phyloP scores from a whole-genome alignment of 2,797 vertebrate genomes.

The Artibeus jamaicensis region DNA sequence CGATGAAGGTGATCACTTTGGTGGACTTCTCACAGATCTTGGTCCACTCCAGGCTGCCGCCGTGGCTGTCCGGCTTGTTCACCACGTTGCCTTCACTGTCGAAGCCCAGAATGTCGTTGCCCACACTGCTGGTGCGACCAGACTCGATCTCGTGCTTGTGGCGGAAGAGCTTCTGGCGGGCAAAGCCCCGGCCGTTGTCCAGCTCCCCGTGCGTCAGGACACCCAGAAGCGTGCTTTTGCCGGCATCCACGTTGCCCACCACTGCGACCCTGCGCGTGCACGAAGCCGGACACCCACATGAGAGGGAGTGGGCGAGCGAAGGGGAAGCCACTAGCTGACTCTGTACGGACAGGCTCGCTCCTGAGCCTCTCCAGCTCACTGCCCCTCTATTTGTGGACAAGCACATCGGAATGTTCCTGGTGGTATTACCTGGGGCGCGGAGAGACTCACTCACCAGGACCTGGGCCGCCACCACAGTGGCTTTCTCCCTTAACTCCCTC shows the following conservation, averaged over 20 bases:
- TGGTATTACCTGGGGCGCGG: background rate
- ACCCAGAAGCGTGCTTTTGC: constrained; percentile 96
- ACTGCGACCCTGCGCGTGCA: constrained; percentile 91
- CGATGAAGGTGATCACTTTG: constrained; percentile 98
- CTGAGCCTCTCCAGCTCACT: background rate
- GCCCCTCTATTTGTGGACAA: background rate
- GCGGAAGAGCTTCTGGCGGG: constrained; percentile 98
- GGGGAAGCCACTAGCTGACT: background rate
- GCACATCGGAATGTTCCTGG: background rate
- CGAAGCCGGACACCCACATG: background rate
- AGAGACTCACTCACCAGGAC: background rate
- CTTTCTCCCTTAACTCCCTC: background rate
- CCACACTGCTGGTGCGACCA: constrained; percentile 97
- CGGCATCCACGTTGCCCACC: constrained; percentile 97
- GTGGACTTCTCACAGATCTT: constrained; percentile 98
- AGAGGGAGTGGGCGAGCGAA: background rate
- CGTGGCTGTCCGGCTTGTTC: constrained; percentile 96
- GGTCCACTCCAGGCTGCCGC: constrained; percentile 97
- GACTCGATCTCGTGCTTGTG: constrained; percentile 99
- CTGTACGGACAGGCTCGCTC: background rate
- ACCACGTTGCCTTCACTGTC: constrained; percentile 97
- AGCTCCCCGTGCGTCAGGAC: constrained; percentile 97
- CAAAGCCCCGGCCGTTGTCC: constrained; percentile 97
- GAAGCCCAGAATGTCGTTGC: constrained; percentile 98
- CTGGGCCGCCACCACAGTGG: background rate